A percentile compares a stretch with the other conserved stretches of the same genome.
These are phyloP conservation scores for Oopsacas minuta DNA, from an alignment of 37 sponge, comb jelly and placozoan genomes.

Conservation along the genomic window DNA sequence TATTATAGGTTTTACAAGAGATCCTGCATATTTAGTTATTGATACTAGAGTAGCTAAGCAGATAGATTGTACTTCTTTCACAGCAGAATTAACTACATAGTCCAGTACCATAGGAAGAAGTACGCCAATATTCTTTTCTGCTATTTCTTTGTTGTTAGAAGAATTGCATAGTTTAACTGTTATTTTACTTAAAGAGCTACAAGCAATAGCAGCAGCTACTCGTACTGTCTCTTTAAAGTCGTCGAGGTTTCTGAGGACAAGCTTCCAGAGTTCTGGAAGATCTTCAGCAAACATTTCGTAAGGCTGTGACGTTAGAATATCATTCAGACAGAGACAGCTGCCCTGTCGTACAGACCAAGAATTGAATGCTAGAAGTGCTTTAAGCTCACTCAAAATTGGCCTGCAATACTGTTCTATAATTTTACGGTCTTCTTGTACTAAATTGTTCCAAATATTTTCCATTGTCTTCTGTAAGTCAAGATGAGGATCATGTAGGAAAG, in stretches of 20 bases:
- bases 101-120: conserved; percentile 61
- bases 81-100: not conserved
- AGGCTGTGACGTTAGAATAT: conserved; percentile 8
- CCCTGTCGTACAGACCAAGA: not conserved
- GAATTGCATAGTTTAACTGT: conserved; percentile 53
- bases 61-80: not conserved
- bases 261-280: conserved; percentile 67
- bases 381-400: not conserved
- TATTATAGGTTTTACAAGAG: conserved; percentile 64
- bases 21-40: conserved; percentile 29
- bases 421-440: not conserved
- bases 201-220: conserved; percentile 52
- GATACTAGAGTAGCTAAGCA: not conserved
- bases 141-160: not conserved
- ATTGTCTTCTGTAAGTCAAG: not conserved
- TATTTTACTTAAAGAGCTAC: conserved; percentile 48
- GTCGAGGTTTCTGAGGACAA: conserved; percentile 56
- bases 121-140: conserved; percentile 26
- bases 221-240: conserved; percentile 82
- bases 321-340: not conserved
- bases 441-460: conserved; percentile 2
- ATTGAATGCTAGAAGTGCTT: not conserved
- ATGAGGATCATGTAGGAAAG: conserved; percentile 7
- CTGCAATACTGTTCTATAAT: not conserved
- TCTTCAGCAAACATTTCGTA: conserved; percentile 29